A percentile compares a stretch with the other conserved stretches of the same genome.
phyloP scores from a whole-genome alignment of 2,888 invertebrate genomes.

The Onthophagus sagittarius region DNA sequence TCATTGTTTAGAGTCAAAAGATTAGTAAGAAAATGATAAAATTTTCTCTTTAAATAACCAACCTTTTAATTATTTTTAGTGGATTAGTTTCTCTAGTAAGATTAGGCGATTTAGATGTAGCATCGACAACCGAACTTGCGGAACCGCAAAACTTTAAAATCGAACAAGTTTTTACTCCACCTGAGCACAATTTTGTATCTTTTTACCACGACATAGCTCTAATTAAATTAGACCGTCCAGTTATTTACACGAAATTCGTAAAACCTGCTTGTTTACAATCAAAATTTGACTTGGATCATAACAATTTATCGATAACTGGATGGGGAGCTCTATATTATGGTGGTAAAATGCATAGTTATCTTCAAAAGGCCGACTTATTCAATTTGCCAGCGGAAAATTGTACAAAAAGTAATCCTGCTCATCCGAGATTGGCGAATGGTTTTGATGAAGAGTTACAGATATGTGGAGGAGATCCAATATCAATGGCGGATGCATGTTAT shows the following conservation, averaged over 20 bases:
- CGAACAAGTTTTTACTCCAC: no score
- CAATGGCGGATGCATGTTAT: slow-evolving; percentile 32
- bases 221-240: slow-evolving; percentile 43
- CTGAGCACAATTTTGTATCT: no score
- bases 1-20: no score
- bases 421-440: slow-evolving; percentile 6
- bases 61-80: no score
- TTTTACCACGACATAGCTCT: slow-evolving; percentile 29
- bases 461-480: slow-evolving; percentile 16
- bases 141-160: no score
- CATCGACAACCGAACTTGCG: no score
- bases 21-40: no score
- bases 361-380: slow-evolving; percentile 48
- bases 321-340: slow-evolving; percentile 44
- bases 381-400: background rate
- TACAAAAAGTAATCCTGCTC: background rate
- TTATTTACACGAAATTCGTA: slow-evolving; percentile 35
- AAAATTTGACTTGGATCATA: slow-evolving; percentile 21
- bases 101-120: no score
- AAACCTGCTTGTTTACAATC: slow-evolving; percentile 47
- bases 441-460: slow-evolving; percentile 13
- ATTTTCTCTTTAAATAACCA: no score
- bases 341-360: slow-evolving; percentile 33
- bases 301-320: slow-evolving; percentile 46
- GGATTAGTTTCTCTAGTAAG: no score